Base-by-base conservation (phyloP, 2,113 vertebrate species). In the Podarcis muralis region DNA sequence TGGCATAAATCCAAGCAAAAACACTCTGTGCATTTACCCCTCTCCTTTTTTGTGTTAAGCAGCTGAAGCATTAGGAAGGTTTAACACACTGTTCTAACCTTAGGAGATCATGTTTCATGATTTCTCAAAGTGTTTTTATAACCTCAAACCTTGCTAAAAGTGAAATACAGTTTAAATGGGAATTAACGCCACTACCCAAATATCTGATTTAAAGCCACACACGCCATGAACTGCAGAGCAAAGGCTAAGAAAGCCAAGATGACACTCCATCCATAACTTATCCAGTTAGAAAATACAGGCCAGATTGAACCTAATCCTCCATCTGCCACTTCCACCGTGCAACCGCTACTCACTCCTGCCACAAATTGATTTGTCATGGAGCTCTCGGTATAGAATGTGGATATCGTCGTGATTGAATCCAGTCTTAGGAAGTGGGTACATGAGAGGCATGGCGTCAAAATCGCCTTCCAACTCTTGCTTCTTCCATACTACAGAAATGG, bases 101-200 rank as follows among this genome's bases (percentile, higher is more conserved):
- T 91, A 90, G 48, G 93, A 93, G 95, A 94, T 96, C 88, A 48
- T 11, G 1, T 97, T 97, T 97, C 92, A 92, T 82, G 92, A 95
- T 95, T 93, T 91, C 92, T 89, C 1, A 92, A 94, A 91, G 92
- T 96, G 91, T 95, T 95, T 96, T 85, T 86, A 62, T 95, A 95
- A 96, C 95, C 94, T 96, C 93, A 95, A 95, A 94, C 91, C 95
- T 95, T 2, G 6, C 87, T 90, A 90, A 92, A 53, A 92, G 89
- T 85, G 85, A 96, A 95, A 94, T 86, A 89, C 40, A 84, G 85
- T 88, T 94, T 91, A 75, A 88, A 68, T 59, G 87, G 89, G 91
- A 87, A 94, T 87, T 80, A 92, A 93, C 86, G 69, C 90, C 84
- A 77, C 85, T 90, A 82, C 77, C 72, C 85, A 57, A 40, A 53